A percentile compares a stretch with the other conserved stretches of the same genome.
phyloP scores from a whole-genome alignment of 64 coral and sea anemone species.

The Stichodactyla helianthus region DNA sequence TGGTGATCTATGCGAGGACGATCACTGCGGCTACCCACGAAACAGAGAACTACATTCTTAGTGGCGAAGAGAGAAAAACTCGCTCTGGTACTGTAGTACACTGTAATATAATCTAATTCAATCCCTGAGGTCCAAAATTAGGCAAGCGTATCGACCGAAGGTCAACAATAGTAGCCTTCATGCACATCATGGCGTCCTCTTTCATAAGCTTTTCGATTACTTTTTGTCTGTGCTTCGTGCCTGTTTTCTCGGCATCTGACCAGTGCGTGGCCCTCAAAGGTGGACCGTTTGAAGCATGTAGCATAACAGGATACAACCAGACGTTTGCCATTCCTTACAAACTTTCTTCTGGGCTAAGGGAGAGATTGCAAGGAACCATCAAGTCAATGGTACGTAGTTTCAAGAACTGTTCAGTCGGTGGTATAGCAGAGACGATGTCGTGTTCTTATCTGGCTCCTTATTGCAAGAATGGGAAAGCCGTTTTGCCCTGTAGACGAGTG shows the following conservation, averaged over 20 bases:
- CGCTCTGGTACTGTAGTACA: no score
- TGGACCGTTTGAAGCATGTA: slow-evolving; percentile 10
- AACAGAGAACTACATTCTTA: no score
- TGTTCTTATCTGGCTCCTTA: slow-evolving; percentile 8
- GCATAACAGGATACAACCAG: not conserved
- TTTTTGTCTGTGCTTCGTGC: not conserved
- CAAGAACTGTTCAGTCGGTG: slow-evolving; percentile 4
- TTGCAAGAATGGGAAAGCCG: not conserved
- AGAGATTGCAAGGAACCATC: not conserved
- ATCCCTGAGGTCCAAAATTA: not conserved
- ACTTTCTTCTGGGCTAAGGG: not conserved
- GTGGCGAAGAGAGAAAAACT: no score
- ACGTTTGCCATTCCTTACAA: not conserved
- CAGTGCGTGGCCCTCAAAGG: not conserved
- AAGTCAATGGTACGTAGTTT: not conserved
- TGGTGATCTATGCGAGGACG: no score
- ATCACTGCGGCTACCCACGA: no score
- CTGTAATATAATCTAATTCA: not conserved
- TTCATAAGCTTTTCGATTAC: not conserved
- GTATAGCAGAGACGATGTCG: slow-evolving; percentile 2
- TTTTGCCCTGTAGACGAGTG: slow-evolving; percentile 16
- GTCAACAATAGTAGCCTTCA: not conserved
- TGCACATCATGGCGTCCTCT: not conserved
- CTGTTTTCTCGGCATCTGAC: not conserved
- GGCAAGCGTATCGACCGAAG: not conserved